phyloP scores from a whole-genome alignment of 2,888 invertebrate species.

The Zygogramma bicolorata region DNA sequence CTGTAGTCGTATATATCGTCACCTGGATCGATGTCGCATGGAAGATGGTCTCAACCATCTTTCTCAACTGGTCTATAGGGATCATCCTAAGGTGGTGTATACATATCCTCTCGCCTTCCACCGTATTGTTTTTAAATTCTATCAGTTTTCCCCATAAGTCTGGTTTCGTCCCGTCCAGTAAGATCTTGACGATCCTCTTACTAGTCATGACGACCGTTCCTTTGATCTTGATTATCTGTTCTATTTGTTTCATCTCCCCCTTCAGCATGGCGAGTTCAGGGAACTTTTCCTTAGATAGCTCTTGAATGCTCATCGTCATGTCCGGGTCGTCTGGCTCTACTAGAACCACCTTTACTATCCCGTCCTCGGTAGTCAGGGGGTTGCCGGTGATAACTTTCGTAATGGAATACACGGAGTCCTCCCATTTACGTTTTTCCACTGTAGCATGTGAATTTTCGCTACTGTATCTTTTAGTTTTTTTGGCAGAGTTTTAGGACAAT shows the following conservation, averaged over 20 bases:
- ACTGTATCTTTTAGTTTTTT: too few relatives aligned
- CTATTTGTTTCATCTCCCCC: not conserved
- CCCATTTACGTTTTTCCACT: not conserved
- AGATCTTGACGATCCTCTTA: constrained; percentile 12
- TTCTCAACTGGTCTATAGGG: not conserved
- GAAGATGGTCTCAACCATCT: constrained; percentile 8
- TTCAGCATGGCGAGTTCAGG: not conserved
- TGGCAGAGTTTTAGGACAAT: too few relatives aligned
- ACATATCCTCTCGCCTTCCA: not conserved
- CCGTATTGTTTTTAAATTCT: not conserved
- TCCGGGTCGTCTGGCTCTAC: not conserved
- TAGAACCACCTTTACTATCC: not conserved
- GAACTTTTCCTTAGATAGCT: not conserved
- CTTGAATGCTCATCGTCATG: not conserved
- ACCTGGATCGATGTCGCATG: not conserved
- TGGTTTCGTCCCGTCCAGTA: not conserved
- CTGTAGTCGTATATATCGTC: not conserved
- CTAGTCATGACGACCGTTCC: not conserved
- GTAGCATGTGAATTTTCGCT: too few relatives aligned
- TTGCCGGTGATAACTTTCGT: not conserved
- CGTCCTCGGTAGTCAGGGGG: not conserved
- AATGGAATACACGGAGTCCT: not conserved
- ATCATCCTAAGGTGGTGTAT: not conserved
- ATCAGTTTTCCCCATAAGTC: constrained; percentile 2
- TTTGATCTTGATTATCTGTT: constrained; percentile 15